Conservation (phyloP, 2,888 invertebrate genomes). For the Epirrhoe tristata region DNA sequence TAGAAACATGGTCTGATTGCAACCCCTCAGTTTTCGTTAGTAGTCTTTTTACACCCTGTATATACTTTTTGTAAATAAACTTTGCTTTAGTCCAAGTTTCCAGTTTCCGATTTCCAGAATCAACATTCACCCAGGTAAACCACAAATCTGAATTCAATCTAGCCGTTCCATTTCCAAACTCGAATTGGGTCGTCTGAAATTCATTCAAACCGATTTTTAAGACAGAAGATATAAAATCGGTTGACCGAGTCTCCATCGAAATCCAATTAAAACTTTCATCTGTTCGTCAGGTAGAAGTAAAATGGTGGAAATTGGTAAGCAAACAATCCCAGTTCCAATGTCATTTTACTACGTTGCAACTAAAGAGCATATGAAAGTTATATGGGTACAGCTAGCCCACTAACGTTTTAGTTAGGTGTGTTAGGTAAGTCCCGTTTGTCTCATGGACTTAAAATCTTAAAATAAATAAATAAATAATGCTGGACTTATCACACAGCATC, state of each 20-base stretch:
- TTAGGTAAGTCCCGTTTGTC: too few relatives aligned
- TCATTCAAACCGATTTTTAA: conserved; percentile 26
- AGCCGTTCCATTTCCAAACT: conserved; percentile 33
- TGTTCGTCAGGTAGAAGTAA: conserved; percentile 27
- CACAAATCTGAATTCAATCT: conserved; percentile 27
- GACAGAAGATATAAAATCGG: conserved; percentile 33
- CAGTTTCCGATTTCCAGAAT: not conserved
- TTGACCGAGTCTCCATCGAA: conserved; percentile 26
- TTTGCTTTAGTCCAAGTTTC: not conserved
- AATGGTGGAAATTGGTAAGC: conserved; percentile 21
- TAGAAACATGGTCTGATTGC: too few relatives aligned
- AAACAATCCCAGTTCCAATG: conserved; percentile 19
- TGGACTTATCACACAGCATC: too few relatives aligned
- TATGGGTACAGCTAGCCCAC: conserved; percentile 6
- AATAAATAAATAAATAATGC: too few relatives aligned
- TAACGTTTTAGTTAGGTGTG: not conserved
- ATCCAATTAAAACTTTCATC: conserved; percentile 44
- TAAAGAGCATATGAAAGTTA: conserved; percentile 5
- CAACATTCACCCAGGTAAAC: conserved; percentile 12
- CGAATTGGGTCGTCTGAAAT: conserved; percentile 29
- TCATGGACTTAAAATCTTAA: too few relatives aligned
- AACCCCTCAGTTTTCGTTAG: too few relatives aligned
- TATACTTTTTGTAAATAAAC: too few relatives aligned
- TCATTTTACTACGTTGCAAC: not conserved
- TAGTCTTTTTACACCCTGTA: too few relatives aligned